Evolutionary conservation across 2,113 vertebrate genomes (phyloP).

Genomic region (Serranochromis macrocephalus): DNA sequence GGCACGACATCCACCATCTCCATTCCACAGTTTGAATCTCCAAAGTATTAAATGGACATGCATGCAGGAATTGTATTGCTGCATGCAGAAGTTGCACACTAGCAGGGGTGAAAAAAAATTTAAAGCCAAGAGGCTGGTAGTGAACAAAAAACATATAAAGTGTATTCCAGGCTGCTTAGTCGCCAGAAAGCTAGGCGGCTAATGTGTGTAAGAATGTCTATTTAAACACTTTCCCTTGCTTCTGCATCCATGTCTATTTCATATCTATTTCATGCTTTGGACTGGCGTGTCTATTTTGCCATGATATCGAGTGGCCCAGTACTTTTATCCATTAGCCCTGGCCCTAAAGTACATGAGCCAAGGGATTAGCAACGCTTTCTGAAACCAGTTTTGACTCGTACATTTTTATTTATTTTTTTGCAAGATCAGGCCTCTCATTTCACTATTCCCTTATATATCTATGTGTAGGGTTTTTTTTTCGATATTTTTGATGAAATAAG

Average conservation of each 20-base stretch:
- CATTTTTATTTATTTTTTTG: neutral
- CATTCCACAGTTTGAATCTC: neutral
- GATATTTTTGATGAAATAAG: neutral
- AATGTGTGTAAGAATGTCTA: neutral
- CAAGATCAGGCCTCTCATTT: neutral
- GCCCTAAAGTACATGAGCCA: neutral
- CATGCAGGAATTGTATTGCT: neutral
- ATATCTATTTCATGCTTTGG: neutral
- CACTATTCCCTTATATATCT: neutral
- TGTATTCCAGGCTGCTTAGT: neutral
- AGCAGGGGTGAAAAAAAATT: fast-evolving
- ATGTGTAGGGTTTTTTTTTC: fast-evolving
- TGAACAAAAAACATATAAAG: neutral
- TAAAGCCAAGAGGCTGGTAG: neutral
- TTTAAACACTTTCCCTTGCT: neutral
- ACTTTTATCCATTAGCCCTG: neutral
- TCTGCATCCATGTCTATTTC: neutral
- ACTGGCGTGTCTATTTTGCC: fast-evolving
- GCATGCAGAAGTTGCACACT: neutral
- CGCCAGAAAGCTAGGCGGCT: fast-evolving
- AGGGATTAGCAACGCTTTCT: fast-evolving
- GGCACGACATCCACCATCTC: neutral
- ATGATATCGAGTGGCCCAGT: neutral
- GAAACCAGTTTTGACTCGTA: neutral
- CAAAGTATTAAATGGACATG: neutral